Base-by-base conservation (phyloP, 2,888 invertebrate species). In the Andrena minutula region DNA sequence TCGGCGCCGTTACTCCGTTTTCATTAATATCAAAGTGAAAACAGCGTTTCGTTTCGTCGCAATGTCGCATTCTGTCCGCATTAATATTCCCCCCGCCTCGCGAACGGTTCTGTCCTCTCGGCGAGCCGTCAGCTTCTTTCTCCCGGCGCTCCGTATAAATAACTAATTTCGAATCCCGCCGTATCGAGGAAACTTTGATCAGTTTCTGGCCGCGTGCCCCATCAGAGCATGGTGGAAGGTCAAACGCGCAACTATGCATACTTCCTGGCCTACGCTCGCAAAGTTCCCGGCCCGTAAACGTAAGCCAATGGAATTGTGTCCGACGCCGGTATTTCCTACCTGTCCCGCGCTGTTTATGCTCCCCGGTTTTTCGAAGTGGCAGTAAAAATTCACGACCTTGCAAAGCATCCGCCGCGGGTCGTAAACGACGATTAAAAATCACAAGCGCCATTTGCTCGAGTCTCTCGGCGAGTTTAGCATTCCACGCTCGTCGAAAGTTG, bases 111-210 rank as follows among this genome's bases (percentile, higher is more conserved):
- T 23, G 12, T 30, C 23, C 49, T 51, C 41, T 69, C 30, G 16
- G 35, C 71, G 47, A 61, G 68, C 53, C 58, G 69, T 66, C 80
- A 73, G 76, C 75, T 41, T 72, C 79, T 61, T 79, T 76, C 82
- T 70, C 78, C 72, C 75, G 58, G 74, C 73, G 78, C 72, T 73
- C 53, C 85, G 86, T 87, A 91, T 92, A 92, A 91, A 92, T 91
- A 92, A 89, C 89, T 91, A 92, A 92, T 92, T 90, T 90, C 84
- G 82, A 90, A 91, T 90, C 91, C 87, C 88, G 88, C 81, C 87
- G 87, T 91, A 91, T 92, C 91, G 91, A 89, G 91, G 89, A 92
- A 92, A 92, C 88, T 92, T 92, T 92, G 91, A 92, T 92, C 91
- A 90, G 91, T 89, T 90, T 85, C 79, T 69, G 82, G 72, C 61